phyloP scores from a whole-genome alignment of 2,113 vertebrate genomes.

The Brachirus orientalis region DNA sequence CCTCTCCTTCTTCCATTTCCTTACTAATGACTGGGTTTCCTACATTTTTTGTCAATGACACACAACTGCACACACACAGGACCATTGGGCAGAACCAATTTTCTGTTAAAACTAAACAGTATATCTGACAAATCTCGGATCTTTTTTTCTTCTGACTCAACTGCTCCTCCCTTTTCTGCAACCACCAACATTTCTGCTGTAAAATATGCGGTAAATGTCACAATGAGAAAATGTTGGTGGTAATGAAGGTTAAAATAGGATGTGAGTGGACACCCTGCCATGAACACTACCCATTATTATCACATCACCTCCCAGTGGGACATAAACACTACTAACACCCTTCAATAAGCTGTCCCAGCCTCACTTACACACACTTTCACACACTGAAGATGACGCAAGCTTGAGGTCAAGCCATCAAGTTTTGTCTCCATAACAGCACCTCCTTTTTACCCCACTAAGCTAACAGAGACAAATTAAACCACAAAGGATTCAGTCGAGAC shows the following conservation, averaged over 20 bases:
- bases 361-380: conserved; percentile 5
- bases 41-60: conserved; percentile 1
- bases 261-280: not conserved
- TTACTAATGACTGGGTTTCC: conserved; percentile 4
- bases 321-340: conserved; percentile 15
- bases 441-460: too few species aligned
- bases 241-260: not conserved
- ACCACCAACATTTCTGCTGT: too few species aligned
- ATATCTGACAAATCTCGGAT: not conserved
- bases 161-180: too few species aligned
- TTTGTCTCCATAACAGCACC: not conserved
- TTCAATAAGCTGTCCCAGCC: not conserved
- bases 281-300: conserved; percentile 18
- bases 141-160: not conserved
- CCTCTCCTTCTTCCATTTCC: conserved; percentile 17
- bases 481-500: not conserved
- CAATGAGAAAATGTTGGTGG: not conserved
- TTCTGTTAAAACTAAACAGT: not conserved
- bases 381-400: not conserved
- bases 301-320: conserved; percentile 33
- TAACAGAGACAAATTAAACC: not conserved
- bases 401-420: not conserved
- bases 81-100: not conserved
- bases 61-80: not conserved
- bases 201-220: not conserved